Evolutionary conservation across 1,140 invertebrate species (phyloP).

Genomic region (Gerris buenoi): DNA sequence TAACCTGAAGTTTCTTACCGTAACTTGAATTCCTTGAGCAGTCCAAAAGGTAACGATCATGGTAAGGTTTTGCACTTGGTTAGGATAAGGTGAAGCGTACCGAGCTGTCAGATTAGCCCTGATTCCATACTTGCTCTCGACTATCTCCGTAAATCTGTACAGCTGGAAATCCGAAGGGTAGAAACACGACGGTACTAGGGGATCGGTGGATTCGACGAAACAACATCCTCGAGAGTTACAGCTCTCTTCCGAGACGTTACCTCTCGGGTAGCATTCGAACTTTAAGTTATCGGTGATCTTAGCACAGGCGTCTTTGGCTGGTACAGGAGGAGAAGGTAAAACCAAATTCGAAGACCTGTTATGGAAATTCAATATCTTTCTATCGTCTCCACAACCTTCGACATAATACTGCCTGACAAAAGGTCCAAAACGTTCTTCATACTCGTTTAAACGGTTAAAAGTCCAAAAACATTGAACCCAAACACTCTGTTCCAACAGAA

Average conservation of each 20-base stretch:
- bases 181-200: slow-evolving; percentile 9
- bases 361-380: neutral
- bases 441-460: neutral
- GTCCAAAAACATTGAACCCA: neutral
- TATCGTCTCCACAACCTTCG: neutral
- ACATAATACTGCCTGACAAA: neutral
- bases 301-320: neutral
- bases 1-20: too few species aligned
- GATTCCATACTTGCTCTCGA: neutral
- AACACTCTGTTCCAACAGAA: neutral
- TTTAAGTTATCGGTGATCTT: slow-evolving; percentile 5
- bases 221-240: slow-evolving; percentile 10
- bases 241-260: slow-evolving; percentile 6
- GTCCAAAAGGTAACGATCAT: slow-evolving; percentile 1
- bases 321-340: slow-evolving; percentile 8
- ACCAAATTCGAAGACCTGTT: neutral
- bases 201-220: slow-evolving; percentile 2
- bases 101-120: neutral
- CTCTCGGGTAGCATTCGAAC: slow-evolving; percentile 14
- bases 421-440: neutral
- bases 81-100: slow-evolving; percentile 11
- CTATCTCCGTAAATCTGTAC: slow-evolving; percentile 9
- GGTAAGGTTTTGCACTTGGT: slow-evolving; percentile 2
- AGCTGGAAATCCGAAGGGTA: slow-evolving; percentile 7
- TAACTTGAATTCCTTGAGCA: slow-evolving; percentile 8